These are phyloP conservation scores for Ailurus styani DNA, from an alignment of 2,113 vertebrate species.

Conservation along the genomic window DNA sequence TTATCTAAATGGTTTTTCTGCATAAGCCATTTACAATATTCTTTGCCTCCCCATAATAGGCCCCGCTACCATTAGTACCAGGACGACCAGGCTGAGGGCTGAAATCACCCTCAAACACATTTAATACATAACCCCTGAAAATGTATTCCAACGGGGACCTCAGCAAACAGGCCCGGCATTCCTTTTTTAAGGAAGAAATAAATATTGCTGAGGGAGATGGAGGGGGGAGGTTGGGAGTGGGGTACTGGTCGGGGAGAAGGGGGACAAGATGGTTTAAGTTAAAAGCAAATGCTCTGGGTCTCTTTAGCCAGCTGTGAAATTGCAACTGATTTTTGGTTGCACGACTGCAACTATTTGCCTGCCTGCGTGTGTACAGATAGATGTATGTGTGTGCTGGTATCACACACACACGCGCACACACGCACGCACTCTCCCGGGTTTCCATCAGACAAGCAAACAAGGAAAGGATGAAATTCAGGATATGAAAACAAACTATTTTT, in stretches of 20 bases:
- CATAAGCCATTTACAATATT: constrained; percentile 80
- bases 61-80: constrained; percentile 71
- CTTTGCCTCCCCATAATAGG: constrained; percentile 77
- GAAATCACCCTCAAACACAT: constrained; percentile 43
- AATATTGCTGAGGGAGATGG: not conserved
- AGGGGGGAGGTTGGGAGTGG: not conserved
- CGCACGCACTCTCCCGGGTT: not conserved
- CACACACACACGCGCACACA: not conserved
- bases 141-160: constrained; percentile 40
- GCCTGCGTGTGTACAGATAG: not conserved
- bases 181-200: constrained; percentile 60
- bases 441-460: constrained; percentile 19
- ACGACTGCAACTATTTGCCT: not conserved
- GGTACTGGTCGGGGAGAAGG: not conserved
- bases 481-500: constrained; percentile 75
- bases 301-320: constrained; percentile 3
- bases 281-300: constrained; percentile 30
- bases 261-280: constrained; percentile 44
- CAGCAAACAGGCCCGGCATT: not conserved
- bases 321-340: not conserved
- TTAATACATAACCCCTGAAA: constrained; percentile 62
- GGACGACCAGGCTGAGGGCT: constrained; percentile 56
- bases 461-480: constrained; percentile 53
- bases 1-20: constrained; percentile 83
- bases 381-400: not conserved